These are phyloP conservation scores for Pammene fasciana DNA, from an alignment of 2,888 invertebrate genomes.

Conservation along the genomic window DNA sequence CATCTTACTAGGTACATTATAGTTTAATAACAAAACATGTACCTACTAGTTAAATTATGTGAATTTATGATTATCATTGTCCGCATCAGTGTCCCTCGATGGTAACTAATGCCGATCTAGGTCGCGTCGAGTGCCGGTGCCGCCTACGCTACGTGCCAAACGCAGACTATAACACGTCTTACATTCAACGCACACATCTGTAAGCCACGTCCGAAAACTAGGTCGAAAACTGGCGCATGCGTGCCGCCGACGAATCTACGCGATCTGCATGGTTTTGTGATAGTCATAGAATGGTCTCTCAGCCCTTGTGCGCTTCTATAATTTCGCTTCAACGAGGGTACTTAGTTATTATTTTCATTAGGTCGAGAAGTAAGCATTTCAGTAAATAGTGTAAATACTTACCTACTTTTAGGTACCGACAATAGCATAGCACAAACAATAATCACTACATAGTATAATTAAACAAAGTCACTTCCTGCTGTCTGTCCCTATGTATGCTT, in stretches of 20 bases:
- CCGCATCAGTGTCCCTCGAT: conserved; percentile 34
- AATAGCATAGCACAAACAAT: too few relatives aligned
- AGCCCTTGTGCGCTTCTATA: background rate
- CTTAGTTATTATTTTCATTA: background rate
- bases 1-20: too few relatives aligned
- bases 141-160: conserved; percentile 65
- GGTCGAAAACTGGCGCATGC: conserved; percentile 73
- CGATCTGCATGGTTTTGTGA: conserved; percentile 10
- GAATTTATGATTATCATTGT: conserved; percentile 10
- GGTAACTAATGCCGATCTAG: conserved; percentile 57
- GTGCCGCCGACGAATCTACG: conserved; percentile 46
- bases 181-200: conserved; percentile 48
- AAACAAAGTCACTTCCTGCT: too few relatives aligned
- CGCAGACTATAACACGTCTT: conserved; percentile 56
- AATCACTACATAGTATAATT: too few relatives aligned
- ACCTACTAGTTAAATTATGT: background rate
- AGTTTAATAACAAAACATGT: background rate
- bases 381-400: too few relatives aligned
- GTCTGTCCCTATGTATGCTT: too few relatives aligned
- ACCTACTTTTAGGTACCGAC: background rate
- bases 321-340: too few relatives aligned
- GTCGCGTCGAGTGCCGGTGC: too few relatives aligned
- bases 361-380: background rate
- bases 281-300: conserved; percentile 2
- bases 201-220: conserved; percentile 63